phyloP scores from a whole-genome alignment of 2,888 invertebrate genomes.

The Acleris sparsana region DNA sequence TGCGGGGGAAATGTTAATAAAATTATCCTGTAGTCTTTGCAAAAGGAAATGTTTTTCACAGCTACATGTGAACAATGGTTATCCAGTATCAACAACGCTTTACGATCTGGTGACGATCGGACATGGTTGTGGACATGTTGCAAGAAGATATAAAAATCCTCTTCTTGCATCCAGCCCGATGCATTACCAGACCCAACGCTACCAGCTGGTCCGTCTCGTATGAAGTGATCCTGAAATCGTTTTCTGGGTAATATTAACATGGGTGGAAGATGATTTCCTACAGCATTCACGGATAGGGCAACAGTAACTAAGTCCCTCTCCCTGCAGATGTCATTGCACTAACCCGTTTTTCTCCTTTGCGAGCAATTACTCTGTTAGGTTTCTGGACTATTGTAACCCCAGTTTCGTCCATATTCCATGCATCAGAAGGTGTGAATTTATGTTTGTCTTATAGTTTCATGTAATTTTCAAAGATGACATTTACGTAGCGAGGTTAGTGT shows the following conservation, averaged over 20 bases:
- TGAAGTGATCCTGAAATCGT: constrained; percentile 42
- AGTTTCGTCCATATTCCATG: constrained; percentile 62
- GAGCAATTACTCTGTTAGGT: constrained; percentile 11
- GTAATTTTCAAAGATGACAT: not conserved
- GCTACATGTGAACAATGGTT: constrained; percentile 37
- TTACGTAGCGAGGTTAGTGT: not conserved
- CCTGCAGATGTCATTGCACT: not conserved
- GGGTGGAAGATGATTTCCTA: constrained; percentile 36
- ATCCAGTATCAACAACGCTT: constrained; percentile 31
- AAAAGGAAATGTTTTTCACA: constrained; percentile 45
- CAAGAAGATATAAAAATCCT: constrained; percentile 36
- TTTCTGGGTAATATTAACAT: constrained; percentile 44
- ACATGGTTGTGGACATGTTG: constrained; percentile 20
- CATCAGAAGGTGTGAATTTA: constrained; percentile 41
- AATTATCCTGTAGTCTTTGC: constrained; percentile 49
- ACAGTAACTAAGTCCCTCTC: constrained; percentile 7
- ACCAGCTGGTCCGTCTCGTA: constrained; percentile 46
- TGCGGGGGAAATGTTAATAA: constrained; percentile 48
- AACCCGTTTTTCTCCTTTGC: not conserved
- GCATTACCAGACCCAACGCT: constrained; percentile 41
- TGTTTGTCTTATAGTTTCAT: not conserved
- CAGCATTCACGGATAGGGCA: not conserved
- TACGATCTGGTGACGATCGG: constrained; percentile 21
- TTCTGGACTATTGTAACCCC: constrained; percentile 49
- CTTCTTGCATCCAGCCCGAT: constrained; percentile 42